phyloP scores from a whole-genome alignment of 2,797 vertebrate species.

The Tokudaia tokunoshimensis region DNA sequence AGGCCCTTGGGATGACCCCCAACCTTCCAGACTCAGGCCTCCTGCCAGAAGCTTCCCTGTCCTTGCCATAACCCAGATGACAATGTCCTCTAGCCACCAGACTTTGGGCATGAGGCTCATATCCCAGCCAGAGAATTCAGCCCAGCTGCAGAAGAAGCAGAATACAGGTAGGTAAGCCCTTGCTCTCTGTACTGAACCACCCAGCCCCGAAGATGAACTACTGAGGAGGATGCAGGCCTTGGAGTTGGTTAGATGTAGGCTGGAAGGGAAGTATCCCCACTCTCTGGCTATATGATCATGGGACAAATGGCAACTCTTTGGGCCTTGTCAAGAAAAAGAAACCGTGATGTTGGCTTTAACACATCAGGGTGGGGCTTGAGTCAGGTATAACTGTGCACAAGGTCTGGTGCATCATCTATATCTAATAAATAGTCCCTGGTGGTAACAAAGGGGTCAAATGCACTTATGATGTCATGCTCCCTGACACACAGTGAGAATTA shows the following conservation, averaged over 20 bases:
- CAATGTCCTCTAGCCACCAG: not conserved
- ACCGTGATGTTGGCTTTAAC: accelerated
- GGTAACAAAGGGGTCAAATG: no score
- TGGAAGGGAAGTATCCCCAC: not conserved
- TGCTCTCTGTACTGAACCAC: not conserved
- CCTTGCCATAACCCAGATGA: not conserved
- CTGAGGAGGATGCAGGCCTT: not conserved
- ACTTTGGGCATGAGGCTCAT: not conserved
- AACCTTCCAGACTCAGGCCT: not conserved
- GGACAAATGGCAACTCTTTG: not conserved
- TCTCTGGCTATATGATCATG: not conserved
- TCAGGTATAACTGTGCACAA: not conserved
- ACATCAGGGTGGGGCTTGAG: not conserved
- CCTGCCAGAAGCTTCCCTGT: not conserved
- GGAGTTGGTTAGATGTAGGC: not conserved
- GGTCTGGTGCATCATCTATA: no score
- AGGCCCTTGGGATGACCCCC: not conserved
- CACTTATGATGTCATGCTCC: not conserved
- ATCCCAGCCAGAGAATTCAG: not conserved
- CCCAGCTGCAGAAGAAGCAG: not conserved
- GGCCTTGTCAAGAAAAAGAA: not conserved
- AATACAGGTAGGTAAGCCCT: not conserved
- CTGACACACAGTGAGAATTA: not conserved
- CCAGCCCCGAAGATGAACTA: not conserved
- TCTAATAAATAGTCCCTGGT: not conserved